phyloP scores from a whole-genome alignment of 2,113 vertebrate species.

The Dicrurus megarhynchus region DNA sequence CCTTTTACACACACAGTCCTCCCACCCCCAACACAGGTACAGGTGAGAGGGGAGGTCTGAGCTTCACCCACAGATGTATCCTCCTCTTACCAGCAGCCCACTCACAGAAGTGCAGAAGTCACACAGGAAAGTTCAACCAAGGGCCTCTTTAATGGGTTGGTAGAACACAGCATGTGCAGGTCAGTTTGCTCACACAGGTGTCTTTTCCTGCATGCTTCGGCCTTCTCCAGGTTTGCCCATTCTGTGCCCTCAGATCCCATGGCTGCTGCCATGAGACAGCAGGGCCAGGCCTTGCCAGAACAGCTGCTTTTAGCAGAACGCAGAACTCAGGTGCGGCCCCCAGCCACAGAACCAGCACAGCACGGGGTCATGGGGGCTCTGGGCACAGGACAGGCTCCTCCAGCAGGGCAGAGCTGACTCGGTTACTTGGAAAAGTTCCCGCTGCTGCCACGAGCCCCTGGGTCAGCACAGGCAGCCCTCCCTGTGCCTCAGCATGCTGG shows the following conservation, averaged over 20 bases:
- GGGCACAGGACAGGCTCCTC: neutral
- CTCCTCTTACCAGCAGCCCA: neutral
- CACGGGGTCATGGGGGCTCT: neutral
- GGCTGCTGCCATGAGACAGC: neutral
- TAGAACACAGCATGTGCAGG: neutral
- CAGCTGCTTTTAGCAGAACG: neutral
- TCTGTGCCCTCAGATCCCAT: neutral
- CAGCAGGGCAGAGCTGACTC: rapidly evolving
- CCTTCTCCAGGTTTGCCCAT: neutral
- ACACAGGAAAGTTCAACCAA: neutral
- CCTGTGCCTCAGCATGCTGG: rapidly evolving
- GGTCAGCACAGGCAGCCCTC: neutral
- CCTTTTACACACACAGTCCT: neutral
- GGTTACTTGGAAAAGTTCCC: neutral
- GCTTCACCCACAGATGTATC: neutral
- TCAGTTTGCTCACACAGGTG: neutral
- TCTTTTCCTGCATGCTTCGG: neutral
- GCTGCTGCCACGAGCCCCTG: rapidly evolving
- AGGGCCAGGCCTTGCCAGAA: neutral
- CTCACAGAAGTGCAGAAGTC: neutral
- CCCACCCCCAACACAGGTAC: too few species aligned
- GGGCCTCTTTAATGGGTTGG: conserved; percentile 21
- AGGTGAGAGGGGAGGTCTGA: neutral
- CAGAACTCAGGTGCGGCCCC: neutral
- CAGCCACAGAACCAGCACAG: neutral